phyloP scores from a whole-genome alignment of 2,113 vertebrate species.

The Artemisiospiza belli region DNA sequence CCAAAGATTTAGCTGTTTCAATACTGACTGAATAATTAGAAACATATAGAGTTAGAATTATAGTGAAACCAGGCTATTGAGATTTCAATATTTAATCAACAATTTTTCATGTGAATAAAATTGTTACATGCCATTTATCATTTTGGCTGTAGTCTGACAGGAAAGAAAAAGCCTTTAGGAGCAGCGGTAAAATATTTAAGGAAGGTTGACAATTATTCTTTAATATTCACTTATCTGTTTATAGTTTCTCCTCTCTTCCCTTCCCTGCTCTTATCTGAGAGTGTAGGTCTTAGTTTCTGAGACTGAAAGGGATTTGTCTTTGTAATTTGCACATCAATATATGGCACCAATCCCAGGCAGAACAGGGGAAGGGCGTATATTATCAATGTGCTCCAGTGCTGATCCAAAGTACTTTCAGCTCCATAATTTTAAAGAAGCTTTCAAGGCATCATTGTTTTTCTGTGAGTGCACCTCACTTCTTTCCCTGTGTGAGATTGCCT shows the following conservation, averaged over 20 bases:
- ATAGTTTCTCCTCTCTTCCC: not conserved
- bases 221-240: not conserved
- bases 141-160: not conserved
- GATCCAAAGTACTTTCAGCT: not conserved
- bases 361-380: not conserved
- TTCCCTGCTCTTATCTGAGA: not conserved
- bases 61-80: not conserved
- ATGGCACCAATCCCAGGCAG: not conserved
- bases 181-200: conserved; percentile 7
- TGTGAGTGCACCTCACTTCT: not conserved
- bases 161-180: not conserved
- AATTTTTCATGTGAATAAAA: conserved; percentile 3
- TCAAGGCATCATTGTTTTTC: not conserved
- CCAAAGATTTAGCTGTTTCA: not conserved
- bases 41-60: not conserved
- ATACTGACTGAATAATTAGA: not conserved
- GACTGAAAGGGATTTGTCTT: conserved; percentile 16
- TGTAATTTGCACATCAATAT: conserved; percentile 15
- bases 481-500: not conserved
- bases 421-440: not conserved
- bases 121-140: not conserved
- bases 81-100: conserved; percentile 27
- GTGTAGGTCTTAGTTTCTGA: not conserved
- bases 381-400: not conserved
- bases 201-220: not conserved